Base-by-base conservation (phyloP, 2,888 invertebrate genomes). In the Anoplius nigerrimus region DNA sequence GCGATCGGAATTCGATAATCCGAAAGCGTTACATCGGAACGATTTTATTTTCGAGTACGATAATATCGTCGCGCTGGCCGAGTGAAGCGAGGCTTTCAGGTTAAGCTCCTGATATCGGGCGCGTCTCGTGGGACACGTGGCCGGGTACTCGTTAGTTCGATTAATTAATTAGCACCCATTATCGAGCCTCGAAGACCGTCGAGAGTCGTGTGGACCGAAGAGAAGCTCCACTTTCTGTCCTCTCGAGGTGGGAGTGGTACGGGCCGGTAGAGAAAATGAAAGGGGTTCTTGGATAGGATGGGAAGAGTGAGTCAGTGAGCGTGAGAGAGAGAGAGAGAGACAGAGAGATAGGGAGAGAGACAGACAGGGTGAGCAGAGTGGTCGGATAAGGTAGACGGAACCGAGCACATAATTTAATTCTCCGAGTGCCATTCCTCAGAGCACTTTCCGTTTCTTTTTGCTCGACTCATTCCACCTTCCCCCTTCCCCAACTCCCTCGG, bases 91-190 rank as follows among this genome's bases (percentile, higher is more conserved):
- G 11, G 34, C 34, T 34, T 34, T 34, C 34, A 34, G 45, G 54
- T 65, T 46, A 54, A 53, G 43, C 18, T 54, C n/a, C 11, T 34
- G 42, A 48, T 34, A 54, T 34, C 34, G 34, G 34, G 34, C 34
- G 45, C 4, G 8, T n/a, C 16, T 20, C 46, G n/a, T 43, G 72
- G 63, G 76, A 68, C 68, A 46, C 21, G 34, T 43, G 54, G 59
- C 62, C 16, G 34, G 34, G 66, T 59, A 52, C 56, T 51, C 69
- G 55, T 71, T 16, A 66, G 56, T 66, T 69, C 68, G 71, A 75
- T 78, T 78, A 78, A 78, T 78, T 78, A 78, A 78, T 78, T 73
- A 78, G 67, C 62, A 70, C 43, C 69, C 75, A 75, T 78, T 75
- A 75, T 71, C 64, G 66, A 66, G 62, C 55, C 73, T 71, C 62